Base-by-base conservation (phyloP, 2,113 vertebrate genomes). In the Agapornis roseicollis region DNA sequence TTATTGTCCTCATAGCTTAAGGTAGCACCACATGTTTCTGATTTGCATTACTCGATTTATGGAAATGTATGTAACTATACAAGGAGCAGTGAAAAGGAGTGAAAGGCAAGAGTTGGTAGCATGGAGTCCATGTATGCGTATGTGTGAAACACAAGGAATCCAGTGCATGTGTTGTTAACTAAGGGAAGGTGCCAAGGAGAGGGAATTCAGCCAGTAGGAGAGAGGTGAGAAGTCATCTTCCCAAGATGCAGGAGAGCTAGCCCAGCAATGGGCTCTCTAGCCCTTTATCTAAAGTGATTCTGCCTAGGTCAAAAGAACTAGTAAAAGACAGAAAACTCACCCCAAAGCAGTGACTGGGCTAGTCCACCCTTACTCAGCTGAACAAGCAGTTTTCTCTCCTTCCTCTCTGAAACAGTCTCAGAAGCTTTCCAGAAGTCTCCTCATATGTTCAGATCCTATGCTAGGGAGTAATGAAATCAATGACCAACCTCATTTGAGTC, bases 311-410 rank as follows among this genome's bases (percentile, higher is more conserved):
- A 89, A 44, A 56, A 37, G 18, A 56, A 14, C 10, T 20, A 28
- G 50, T 56, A 80, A 56, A 41, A 27, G 22, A 33, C 9, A 41
- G 60, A 27, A 35, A 77, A 63, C 50, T 1, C 2, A 4, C 10
- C 10, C 9, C 25, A 52, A 52, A 61, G 27, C 31, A 47, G 29
- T 1, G 0, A 5, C 49, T 77, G 84, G 29, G 10, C 20, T 31
- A 41, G 6, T 42, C 35, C 4, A 4, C 27, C 11, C 9, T 44
- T 28, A 3, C 1, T 1, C 7, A 52, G 13, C 37, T 47, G 17
- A 80, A 83, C 29, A 20, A 31, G n/a, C 8, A 20, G 11, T 35
- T 77, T 77, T 35, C 12, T 78, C 13, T 69, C 41, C 7, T 13
- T 89, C 39, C 15, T 63, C 39, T 74, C 37, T 42, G 13, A 72